Conservation (phyloP, 2,113 vertebrate genomes). For the Anoplopoma fimbria region DNA sequence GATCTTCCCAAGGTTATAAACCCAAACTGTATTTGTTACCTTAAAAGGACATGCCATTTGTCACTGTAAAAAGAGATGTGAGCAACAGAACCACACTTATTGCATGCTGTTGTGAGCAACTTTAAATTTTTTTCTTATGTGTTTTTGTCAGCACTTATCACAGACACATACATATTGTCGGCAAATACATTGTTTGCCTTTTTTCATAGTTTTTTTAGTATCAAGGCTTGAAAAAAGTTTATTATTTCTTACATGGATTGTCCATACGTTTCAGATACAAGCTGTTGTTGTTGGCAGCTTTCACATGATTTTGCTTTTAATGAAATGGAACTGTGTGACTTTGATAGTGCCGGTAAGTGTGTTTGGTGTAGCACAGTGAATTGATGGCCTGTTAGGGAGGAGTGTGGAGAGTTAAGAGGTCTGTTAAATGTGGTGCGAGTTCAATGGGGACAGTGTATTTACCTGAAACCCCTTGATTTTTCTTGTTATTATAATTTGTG, state of each 20-base stretch:
- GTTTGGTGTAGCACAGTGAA: constrained; percentile 1
- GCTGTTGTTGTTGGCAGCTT: not conserved
- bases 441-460: not conserved
- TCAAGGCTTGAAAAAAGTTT: not conserved
- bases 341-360: not conserved
- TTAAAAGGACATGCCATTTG: not conserved
- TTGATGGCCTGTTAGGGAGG: constrained; percentile 34
- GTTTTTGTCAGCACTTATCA: not conserved
- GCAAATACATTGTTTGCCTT: not conserved
- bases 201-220: not conserved
- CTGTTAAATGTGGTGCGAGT: constrained; percentile 2
- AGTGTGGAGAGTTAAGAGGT: constrained; percentile 17
- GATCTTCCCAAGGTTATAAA: not conserved
- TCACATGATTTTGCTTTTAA: not conserved
- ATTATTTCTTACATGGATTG: not conserved
- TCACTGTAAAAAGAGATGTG: not conserved
- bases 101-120: not conserved
- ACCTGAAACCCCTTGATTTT: not conserved
- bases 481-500: not conserved
- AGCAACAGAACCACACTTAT: not conserved
- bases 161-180: not conserved
- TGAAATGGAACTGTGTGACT: not conserved
- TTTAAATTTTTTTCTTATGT: not conserved
- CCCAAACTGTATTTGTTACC: not conserved
- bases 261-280: not conserved